Evolutionary conservation across 2,888 invertebrate genomes (phyloP).

Genomic region (Andrena marginata): DNA sequence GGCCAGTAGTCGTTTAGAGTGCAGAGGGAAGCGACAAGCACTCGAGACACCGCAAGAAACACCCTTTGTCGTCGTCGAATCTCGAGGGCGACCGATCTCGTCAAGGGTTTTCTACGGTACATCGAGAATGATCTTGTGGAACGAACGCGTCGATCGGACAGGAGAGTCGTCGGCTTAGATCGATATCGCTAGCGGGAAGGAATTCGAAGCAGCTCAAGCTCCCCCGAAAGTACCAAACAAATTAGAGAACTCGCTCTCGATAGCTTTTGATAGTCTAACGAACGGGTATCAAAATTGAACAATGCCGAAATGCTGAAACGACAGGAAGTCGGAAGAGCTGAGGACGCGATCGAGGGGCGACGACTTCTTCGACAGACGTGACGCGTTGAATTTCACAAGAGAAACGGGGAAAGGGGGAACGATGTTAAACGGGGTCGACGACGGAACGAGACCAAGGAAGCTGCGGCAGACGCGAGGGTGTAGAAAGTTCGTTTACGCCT

Average conservation of each 20-base stretch:
- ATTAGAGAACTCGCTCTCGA: not conserved
- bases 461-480: conserved; percentile 4
- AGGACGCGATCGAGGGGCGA: not conserved
- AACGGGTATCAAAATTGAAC: conserved; percentile 4
- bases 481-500: conserved; percentile 46
- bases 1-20: conserved; percentile 33
- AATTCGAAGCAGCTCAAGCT: not conserved
- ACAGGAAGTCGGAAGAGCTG: not conserved
- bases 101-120: conserved; percentile 22
- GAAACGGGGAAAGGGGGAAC: not conserved
- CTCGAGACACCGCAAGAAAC: conserved; percentile 35
- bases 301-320: not conserved
- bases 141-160: conserved; percentile 7
- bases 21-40: conserved; percentile 32
- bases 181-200: conserved; percentile 13
- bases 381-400: not conserved
- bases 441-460: conserved; percentile 64
- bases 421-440: conserved; percentile 51
- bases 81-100: conserved; percentile 19
- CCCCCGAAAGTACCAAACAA: not conserved
- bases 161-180: not conserved
- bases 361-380: not conserved
- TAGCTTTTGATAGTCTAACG: not conserved
- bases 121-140: conserved; percentile 18
- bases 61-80: not conserved